Evolutionary conservation across 2,113 vertebrate genomes (phyloP).

Genomic region (Phalacrocorax carbo): DNA sequence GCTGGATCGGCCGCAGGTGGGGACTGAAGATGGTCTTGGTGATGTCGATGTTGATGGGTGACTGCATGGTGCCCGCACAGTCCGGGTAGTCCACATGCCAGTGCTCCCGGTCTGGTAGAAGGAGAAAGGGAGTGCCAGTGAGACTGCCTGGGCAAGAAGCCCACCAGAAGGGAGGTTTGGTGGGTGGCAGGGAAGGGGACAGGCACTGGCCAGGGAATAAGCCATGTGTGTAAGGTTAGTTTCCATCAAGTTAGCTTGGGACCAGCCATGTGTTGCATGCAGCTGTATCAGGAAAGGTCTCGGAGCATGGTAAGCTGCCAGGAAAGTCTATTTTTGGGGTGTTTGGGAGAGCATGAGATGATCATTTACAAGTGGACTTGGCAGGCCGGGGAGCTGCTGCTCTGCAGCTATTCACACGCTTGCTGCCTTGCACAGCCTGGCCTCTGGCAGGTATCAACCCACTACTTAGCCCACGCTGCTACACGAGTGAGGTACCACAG

Average conservation of each 20-base stretch:
- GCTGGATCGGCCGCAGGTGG: conserved; percentile 33
- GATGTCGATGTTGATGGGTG: conserved; percentile 70
- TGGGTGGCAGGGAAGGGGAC: background rate
- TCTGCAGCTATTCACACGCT: background rate
- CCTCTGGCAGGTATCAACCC: background rate
- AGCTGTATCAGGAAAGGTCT: conserved; percentile 21
- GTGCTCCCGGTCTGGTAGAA: background rate
- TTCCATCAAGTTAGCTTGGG: background rate
- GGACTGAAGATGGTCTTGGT: conserved; percentile 27
- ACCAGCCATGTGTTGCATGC: background rate
- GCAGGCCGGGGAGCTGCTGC: background rate
- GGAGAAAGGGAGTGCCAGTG: background rate
- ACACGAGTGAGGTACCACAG: background rate
- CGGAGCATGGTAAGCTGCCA: background rate
- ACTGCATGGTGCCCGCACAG: conserved; percentile 63
- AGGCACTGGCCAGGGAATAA: background rate
- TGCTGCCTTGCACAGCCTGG: background rate
- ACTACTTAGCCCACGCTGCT: accelerated
- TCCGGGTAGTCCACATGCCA: conserved; percentile 36
- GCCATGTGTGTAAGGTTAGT: background rate
- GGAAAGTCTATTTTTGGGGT: conserved; percentile 59
- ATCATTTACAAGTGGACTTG: conserved; percentile 50
- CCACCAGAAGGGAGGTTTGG: background rate
- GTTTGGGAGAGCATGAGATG: background rate
- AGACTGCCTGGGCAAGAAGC: accelerated